Base-by-base conservation (phyloP, 92 coral and sea anemone species). In the Actinernus sp. region DNA sequence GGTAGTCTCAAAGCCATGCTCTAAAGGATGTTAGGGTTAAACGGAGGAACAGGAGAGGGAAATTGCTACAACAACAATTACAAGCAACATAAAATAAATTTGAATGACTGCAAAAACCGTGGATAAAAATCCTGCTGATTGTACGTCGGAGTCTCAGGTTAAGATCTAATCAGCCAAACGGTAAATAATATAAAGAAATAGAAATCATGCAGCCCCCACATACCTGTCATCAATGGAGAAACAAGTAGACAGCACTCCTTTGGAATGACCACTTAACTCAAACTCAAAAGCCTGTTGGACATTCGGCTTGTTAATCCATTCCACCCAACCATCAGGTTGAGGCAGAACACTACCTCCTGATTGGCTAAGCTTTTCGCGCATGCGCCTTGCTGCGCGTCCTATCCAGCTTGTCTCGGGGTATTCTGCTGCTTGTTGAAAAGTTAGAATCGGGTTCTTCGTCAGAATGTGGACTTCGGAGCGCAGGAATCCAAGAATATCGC, bases 401-500 rank as follows among this genome's bases (percentile, higher is more conserved):
- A 81, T 43, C 73, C 81, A 81, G 31, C 72, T 61, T 28, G 49
- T 18, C 34, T 73, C 54, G 0, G 88, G 88, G 26, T 72, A 73
- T 3, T 54, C 73, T 0, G 68, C 76, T 17, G 88, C 88, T 47
- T 81, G 88, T 23, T 81, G 88, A 26, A 63, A 73, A 10, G 88
- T 81, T 33, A 81, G 70, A 44, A 73, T 55, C 7, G 88, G 82
- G 47, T 28, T 33, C 31, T 67, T 49, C 29, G 49, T 51, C 44
- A 81, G 44, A 32, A 81, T 81, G 75, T 81, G 88, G n/a, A 81
- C 67, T 48, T 81, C 88, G 55, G 81, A 56, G 36, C 88, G 81
- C 16, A 81, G 43, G 36, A 71, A 81, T 23, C 59, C 76, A 47
- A 81, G 55, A 21, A 81, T 73, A 27, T 73, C 71, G 39, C 58